These are phyloP conservation scores for Pipistrellus kuhlii DNA, from an alignment of 2,797 vertebrate species.

Conservation along the genomic window DNA sequence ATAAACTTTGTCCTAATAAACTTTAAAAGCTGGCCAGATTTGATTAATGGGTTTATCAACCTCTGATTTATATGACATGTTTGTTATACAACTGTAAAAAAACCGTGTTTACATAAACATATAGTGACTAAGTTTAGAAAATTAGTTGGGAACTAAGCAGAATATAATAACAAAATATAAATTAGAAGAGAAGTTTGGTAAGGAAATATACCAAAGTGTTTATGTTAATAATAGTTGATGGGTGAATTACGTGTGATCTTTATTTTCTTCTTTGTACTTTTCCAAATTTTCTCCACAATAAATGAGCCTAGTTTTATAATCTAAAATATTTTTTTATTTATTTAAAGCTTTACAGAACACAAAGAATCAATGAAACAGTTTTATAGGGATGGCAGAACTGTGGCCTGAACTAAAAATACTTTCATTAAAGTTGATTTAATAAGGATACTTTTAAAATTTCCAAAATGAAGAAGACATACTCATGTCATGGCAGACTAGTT, in stretches of 20 bases:
- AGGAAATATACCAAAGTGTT: background rate
- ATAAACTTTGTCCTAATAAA: background rate
- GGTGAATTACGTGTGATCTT: background rate
- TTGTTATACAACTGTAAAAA: background rate
- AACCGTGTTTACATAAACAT: background rate
- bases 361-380: constrained; percentile 11
- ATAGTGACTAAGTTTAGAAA: background rate
- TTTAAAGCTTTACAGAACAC: background rate
- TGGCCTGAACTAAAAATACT: background rate
- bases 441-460: constrained; percentile 25
- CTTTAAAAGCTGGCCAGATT: background rate
- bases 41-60: background rate
- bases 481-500: background rate
- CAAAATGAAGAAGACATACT: constrained; percentile 10
- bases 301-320: constrained; percentile 29
- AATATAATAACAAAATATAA: constrained; percentile 27
- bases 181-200: background rate
- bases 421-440: constrained; percentile 45
- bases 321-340: background rate
- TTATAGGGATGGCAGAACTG: background rate
- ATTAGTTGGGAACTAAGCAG: background rate
- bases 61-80: background rate
- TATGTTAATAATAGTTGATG: background rate
- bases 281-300: constrained; percentile 24
- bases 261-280: constrained; percentile 31